phyloP scores from a whole-genome alignment of 2,888 invertebrate genomes.

The Hanleya hanleyi region DNA sequence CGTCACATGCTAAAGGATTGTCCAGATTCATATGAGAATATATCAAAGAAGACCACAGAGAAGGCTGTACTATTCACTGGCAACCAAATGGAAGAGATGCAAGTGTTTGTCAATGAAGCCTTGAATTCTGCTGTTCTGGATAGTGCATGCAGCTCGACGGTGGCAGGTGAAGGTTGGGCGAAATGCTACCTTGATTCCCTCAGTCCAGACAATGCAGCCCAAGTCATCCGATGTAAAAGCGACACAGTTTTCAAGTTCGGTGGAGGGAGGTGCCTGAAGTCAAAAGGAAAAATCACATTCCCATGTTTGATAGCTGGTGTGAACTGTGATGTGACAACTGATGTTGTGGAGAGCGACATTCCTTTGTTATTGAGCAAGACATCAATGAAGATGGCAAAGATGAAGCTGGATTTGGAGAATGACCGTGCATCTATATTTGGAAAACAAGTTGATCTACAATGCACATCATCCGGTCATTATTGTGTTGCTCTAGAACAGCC shows the following conservation, averaged over 20 bases:
- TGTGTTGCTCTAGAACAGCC: neutral
- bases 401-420: conserved; percentile 37
- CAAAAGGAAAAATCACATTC: conserved; percentile 12
- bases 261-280: neutral
- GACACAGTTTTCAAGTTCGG: conserved; percentile 14
- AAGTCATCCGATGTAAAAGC: neutral
- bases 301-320: conserved; percentile 21
- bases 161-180: conserved; percentile 9
- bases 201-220: neutral
- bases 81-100: neutral
- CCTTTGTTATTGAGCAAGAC: conserved; percentile 5
- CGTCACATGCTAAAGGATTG: neutral
- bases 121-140: conserved; percentile 7
- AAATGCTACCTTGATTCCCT: neutral
- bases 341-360: conserved; percentile 14
- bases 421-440: conserved; percentile 20
- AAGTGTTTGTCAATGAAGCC: conserved; percentile 5
- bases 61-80: conserved; percentile 4
- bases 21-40: neutral
- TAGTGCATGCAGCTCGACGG: conserved; percentile 10
- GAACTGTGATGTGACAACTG: neutral
- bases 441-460: neutral
- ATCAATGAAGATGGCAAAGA: conserved; percentile 34
- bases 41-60: neutral
- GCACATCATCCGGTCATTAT: conserved; percentile 2